Percentiles rank a stretch among this genome's conserved stretches.
Conservation (phyloP, 2,113 vertebrate species). For the Tor tambroides region DNA sequence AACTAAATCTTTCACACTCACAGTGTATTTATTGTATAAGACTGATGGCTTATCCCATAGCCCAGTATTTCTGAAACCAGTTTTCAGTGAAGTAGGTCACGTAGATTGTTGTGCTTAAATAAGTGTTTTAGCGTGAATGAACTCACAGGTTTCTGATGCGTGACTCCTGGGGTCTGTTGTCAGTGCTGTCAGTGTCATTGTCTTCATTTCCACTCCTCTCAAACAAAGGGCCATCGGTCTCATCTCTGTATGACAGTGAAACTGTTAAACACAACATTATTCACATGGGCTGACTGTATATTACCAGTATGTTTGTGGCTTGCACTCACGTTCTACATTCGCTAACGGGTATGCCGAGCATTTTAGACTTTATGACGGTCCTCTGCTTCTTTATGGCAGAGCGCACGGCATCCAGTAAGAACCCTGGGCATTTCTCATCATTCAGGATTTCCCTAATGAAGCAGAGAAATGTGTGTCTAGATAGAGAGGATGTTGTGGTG, state of each 20-base stretch:
- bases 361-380: slow-evolving; percentile 93
- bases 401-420: slow-evolving; percentile 86
- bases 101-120: not conserved
- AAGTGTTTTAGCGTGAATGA: not conserved
- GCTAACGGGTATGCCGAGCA: slow-evolving; percentile 86
- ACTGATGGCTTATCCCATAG: not conserved
- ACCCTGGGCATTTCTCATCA: slow-evolving; percentile 84
- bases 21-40: not conserved
- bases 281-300: not conserved
- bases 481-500: not conserved
- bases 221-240: slow-evolving; percentile 80
- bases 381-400: slow-evolving; percentile 85
- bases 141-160: slow-evolving; percentile 92
- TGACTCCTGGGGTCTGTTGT: slow-evolving; percentile 79
- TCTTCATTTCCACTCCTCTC: slow-evolving; percentile 55
- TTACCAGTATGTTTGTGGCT: not conserved
- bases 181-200: slow-evolving; percentile 67
- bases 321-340: slow-evolving; percentile 81
- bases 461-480: not conserved
- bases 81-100: not conserved
- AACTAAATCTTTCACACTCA: not conserved
- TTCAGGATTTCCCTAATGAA: slow-evolving; percentile 87
- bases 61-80: not conserved
- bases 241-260: slow-evolving; percentile 76
- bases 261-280: not conserved